These are phyloP conservation scores for Hassar affinis DNA, from an alignment of 2,113 vertebrate species.

Conservation along the genomic window DNA sequence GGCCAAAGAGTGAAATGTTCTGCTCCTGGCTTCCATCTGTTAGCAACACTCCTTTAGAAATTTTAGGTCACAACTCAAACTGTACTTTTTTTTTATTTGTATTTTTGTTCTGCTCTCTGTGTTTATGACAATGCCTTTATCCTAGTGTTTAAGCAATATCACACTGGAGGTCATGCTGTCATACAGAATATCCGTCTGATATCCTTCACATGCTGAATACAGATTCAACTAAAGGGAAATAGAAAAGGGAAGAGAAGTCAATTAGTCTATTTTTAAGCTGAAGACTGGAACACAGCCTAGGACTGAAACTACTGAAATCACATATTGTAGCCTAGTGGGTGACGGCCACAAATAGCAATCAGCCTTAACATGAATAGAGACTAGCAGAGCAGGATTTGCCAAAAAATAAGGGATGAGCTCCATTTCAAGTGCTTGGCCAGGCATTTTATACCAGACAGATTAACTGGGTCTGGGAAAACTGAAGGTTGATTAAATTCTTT, in stretches of 20 bases:
- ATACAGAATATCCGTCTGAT: no score
- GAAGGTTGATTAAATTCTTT: no score
- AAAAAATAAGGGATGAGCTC: slow-evolving; percentile 14
- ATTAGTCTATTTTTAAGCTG: neutral
- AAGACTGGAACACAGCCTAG: neutral
- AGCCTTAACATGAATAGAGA: neutral
- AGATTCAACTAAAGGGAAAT: no score
- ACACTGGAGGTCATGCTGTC: no score
- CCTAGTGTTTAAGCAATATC: no score
- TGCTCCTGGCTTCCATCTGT: neutral
- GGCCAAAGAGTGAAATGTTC: neutral
- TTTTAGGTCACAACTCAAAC: neutral
- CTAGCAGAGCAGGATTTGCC: neutral
- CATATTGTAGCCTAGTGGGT: neutral
- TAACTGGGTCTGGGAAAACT: neutral
- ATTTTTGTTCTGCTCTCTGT: neutral
- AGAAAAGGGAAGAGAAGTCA: neutral
- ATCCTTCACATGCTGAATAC: neutral
- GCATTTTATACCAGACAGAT: neutral
- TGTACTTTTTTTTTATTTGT: neutral
- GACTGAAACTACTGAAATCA: slow-evolving; percentile 11
- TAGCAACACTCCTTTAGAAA: neutral
- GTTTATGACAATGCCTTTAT: no score
- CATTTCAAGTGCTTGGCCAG: neutral
- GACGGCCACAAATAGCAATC: neutral